A percentile compares a stretch with the other conserved stretches of the same genome.
phyloP scores from a whole-genome alignment of 2,888 invertebrate species.

The Erebia ligea region DNA sequence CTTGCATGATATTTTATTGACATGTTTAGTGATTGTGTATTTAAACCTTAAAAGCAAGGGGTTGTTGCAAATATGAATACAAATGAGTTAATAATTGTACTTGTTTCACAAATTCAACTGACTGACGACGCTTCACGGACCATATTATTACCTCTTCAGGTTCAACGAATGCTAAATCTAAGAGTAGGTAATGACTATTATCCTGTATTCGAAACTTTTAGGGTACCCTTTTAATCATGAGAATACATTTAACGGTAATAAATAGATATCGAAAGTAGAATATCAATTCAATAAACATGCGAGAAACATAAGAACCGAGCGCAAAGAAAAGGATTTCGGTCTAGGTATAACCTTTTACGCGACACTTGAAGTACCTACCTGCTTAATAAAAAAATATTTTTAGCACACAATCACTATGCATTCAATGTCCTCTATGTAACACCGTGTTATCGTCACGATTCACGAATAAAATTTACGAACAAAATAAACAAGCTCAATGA shows the following conservation, averaged over 20 bases:
- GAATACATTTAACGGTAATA: neutral
- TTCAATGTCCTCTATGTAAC: constrained; percentile 11
- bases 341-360: constrained; percentile 20
- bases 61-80: too few relatives aligned
- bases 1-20: too few relatives aligned
- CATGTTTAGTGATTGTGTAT: too few relatives aligned
- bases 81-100: too few relatives aligned
- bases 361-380: neutral
- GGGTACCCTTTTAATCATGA: neutral
- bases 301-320: constrained; percentile 6
- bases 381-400: constrained; percentile 16
- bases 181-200: too few relatives aligned
- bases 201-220: neutral
- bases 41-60: too few relatives aligned
- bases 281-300: constrained; percentile 15
- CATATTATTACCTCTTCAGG: too few relatives aligned
- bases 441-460: constrained; percentile 11
- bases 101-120: too few relatives aligned
- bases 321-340: constrained; percentile 10
- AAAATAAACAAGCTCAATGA: constrained; percentile 45
- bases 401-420: constrained; percentile 13
- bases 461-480: constrained; percentile 35
- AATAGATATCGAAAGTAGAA: constrained; percentile 2
- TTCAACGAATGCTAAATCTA: too few relatives aligned
- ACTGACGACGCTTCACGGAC: too few relatives aligned